Base-by-base conservation (phyloP, 2,888 invertebrate species). In the Nephrotoma flavescens region DNA sequence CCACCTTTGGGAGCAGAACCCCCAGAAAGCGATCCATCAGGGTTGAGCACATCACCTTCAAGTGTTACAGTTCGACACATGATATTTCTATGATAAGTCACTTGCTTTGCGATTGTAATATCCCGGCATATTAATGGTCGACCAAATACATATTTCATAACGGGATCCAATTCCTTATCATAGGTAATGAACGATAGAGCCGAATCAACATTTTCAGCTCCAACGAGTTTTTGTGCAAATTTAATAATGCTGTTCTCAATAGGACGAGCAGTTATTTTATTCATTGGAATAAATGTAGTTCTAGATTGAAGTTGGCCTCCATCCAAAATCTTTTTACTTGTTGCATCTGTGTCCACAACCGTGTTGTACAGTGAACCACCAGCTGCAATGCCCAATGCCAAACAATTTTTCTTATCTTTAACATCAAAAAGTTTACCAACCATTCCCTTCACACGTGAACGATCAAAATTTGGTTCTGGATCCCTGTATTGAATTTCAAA, bases 21-120 rank as follows among this genome's bases (percentile, higher is more conserved):
- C 89, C 99, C 99, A 87, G 97, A 95, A 47, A 99, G 92, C 7
- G 96, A 96, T 89, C 99, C 99, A 86, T 95, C 93, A 0, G 99
- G 98, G 92, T 98, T 97, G 88, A 96, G 95, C 47, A 96, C 94
- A 91, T 99, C 99, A 0, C 99, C 99, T 88, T 97, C 97, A 4
- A 97, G 91, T 0, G 99, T 98, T 41, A 99, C 97, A 89, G 95
- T 94, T 88, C 95, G 94, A 52, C 93, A 93, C 88, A 92, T 92
- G 87, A 97, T 94, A 86, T 92, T 91, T 11, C 93, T 93, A 91
- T 97, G 94, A 91, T 96, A 98, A 4, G 97, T 95, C 4, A 98
- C 94, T 88, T 90, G 93, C 90, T 95, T 95, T 42, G 99, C 99
- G 42, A 94, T 92, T 71, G 95, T 94, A 92, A 97, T 94, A 90